Base-by-base conservation (phyloP, 2,888 invertebrate species). In the Epistrophe grossulariae region DNA sequence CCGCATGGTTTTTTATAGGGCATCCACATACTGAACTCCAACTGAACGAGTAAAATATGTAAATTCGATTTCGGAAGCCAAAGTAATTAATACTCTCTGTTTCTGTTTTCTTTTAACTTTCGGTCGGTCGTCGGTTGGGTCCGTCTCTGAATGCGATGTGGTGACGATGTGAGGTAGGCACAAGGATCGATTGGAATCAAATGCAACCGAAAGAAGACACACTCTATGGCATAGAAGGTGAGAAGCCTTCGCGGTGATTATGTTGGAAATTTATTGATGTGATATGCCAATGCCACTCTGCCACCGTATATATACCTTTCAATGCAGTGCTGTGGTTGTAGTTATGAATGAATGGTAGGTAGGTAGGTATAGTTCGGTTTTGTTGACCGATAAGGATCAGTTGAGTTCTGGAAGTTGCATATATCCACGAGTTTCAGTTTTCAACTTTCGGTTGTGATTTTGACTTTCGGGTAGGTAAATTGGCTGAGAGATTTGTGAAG, bases 41-140 rank as follows among this genome's bases (percentile, higher is more conserved):
- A 68, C 84, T 31, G 55, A 91, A 91, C 90, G 91, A 91, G 91
- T 91, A 91, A 89, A 91, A 91, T 91, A 91, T 91, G 91, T 91
- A 92, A 91, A 91, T 91, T 91, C 90, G 91, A 91, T 92, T 92
- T 92, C 92, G 92, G 92, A 92, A 92, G 92, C 92, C 91, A 91
- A 91, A 92, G 92, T 92, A 92, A 92, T 92, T 92, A 92, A 92
- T 92, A 92, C 91, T 90, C 91, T 90, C 91, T 90, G 83, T 87
- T 87, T 87, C 79, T 87, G 87, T 64, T 79, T 68, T 50, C 57
- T 17, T 68, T 68, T 62, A 71, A 50, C 64, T 48, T 24, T 59
- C 31, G 48, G 35, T 35, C 31, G 31, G 31, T 31, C 31, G 31
- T 31, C 31, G 31, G 52, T 24, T 24, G 48, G 31, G 6, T 31